Conservation (phyloP, 1,140 invertebrate species). For the Scaptomyza montana region DNA sequence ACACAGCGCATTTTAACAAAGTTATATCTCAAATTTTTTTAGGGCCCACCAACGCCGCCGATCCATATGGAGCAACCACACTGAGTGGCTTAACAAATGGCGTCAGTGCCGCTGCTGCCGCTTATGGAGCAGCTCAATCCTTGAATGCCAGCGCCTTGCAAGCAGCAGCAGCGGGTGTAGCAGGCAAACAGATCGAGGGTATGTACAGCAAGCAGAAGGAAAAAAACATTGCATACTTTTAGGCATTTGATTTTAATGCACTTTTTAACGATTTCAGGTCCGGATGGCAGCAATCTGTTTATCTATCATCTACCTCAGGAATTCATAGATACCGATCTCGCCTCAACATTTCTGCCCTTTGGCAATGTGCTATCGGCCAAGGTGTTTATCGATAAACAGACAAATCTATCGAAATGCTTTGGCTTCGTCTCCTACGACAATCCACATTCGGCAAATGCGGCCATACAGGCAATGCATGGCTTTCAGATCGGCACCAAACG, state of each 20-base stretch:
- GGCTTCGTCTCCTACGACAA: slow-evolving; percentile 99
- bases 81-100: slow-evolving; percentile 73
- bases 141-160: slow-evolving; percentile 67
- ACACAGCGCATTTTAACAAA: background rate
- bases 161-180: slow-evolving; percentile 75
- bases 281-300: slow-evolving; percentile 98
- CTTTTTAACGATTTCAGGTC: slow-evolving; percentile 85
- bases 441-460: slow-evolving; percentile 94
- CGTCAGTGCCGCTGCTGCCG: slow-evolving; percentile 41
- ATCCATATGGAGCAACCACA: slow-evolving; percentile 64
- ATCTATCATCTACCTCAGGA: slow-evolving; percentile 99
- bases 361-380: slow-evolving; percentile 98
- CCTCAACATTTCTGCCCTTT: slow-evolving; percentile 97
- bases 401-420: slow-evolving; percentile 99
- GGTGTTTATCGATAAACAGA: slow-evolving; percentile 99
- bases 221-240: slow-evolving; percentile 2
- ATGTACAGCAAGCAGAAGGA: slow-evolving; percentile 5
- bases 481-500: slow-evolving; percentile 98
- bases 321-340: slow-evolving; percentile 97
- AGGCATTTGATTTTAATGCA: background rate
- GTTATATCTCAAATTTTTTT: slow-evolving; percentile 27
- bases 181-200: slow-evolving; percentile 83
- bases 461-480: slow-evolving; percentile 98
- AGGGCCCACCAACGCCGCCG: slow-evolving; percentile 70
- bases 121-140: slow-evolving; percentile 62